A percentile compares a stretch with the other conserved stretches of the same genome.
These are phyloP conservation scores for Therioaphis trifolii DNA, from an alignment of 2,888 invertebrate genomes.

Conservation along the genomic window DNA sequence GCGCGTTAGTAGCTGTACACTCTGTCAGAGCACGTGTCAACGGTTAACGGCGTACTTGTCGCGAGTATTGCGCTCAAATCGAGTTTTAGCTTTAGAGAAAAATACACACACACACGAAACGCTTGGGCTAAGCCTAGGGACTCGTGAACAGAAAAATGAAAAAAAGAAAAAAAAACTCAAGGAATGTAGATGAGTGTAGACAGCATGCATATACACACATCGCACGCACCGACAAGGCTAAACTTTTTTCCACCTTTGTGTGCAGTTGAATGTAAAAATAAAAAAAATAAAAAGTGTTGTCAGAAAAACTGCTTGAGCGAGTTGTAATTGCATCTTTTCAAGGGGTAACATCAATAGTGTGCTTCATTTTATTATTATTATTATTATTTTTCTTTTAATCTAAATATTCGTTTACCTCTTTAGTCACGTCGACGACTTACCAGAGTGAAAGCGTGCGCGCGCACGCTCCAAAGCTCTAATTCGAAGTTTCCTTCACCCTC, in stretches of 20 bases:
- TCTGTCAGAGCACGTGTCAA: not conserved
- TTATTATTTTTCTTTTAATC: slow-evolving; percentile 15
- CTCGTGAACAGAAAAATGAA: not conserved
- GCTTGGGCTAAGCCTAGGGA: not conserved
- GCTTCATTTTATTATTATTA: no score
- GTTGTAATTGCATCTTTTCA: slow-evolving; percentile 43
- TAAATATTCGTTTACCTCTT: slow-evolving; percentile 10
- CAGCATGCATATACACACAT: no score
- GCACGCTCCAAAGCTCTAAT: not conserved
- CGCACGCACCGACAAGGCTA: not conserved
- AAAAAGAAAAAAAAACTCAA: slow-evolving; percentile 1
- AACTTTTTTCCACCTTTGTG: not conserved
- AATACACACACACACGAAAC: not conserved
- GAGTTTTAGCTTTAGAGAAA: not conserved
- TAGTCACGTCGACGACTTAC: not conserved
- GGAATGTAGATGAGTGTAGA: slow-evolving; percentile 30
- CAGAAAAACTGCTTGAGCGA: slow-evolving; percentile 23
- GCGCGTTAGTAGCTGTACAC: no score
- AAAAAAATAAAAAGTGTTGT: not conserved
- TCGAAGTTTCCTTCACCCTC: no score
- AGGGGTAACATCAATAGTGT: slow-evolving; percentile 21
- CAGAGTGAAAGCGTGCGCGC: not conserved
- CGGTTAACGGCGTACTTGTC: not conserved
- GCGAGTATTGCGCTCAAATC: not conserved
- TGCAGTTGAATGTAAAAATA: not conserved